Conservation (phyloP, 2,113 vertebrate species). For the Madoqua kirkii region DNA sequence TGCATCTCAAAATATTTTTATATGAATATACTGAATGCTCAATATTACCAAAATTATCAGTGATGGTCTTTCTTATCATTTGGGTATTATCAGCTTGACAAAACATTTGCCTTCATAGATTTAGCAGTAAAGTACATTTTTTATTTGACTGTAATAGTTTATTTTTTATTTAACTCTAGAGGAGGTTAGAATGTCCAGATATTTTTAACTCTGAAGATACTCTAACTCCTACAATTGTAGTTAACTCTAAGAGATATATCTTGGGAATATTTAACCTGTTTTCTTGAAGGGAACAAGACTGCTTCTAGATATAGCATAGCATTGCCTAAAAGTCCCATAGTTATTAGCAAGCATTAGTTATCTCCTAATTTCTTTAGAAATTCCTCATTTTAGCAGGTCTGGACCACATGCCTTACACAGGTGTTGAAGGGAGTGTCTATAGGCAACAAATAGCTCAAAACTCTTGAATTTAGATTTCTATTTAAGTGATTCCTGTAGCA, state of each 20-base stretch:
- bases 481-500: neutral
- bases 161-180: neutral
- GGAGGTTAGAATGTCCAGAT: neutral
- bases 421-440: neutral
- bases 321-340: neutral
- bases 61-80: neutral
- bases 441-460: neutral
- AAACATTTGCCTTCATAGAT: neutral
- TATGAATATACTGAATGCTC: neutral
- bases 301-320: neutral
- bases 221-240: neutral
- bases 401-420: neutral
- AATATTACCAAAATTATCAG: neutral
- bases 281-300: neutral
- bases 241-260: neutral
- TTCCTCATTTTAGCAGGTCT: neutral
- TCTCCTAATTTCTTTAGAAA: neutral
- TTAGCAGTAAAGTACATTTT: neutral
- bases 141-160: neutral
- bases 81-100: neutral
- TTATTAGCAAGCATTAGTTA: neutral
- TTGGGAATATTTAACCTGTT: neutral
- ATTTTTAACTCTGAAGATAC: neutral
- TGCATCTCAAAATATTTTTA: neutral
- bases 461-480: neutral